Base-by-base conservation (phyloP, 1,140 invertebrate genomes). In the Nephila pilipes region DNA sequence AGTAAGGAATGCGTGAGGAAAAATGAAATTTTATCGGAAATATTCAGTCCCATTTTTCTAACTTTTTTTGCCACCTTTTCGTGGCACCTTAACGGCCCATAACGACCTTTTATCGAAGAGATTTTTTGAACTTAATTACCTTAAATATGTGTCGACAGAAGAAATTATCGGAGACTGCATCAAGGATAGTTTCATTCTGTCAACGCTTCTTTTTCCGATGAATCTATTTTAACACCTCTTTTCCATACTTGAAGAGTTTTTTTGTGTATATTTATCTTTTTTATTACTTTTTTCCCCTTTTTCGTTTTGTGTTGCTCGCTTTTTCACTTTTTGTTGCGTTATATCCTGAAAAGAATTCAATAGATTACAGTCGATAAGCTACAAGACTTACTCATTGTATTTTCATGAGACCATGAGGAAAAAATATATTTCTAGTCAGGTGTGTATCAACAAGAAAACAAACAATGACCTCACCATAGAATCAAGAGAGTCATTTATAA, bases 81-180 rank as follows among this genome's bases (percentile, higher is more conserved):
- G 22, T 90, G 75, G 79, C 55, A 63, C 58, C 90, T 63, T 60
- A 81, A 90, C 32, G 69, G 38, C 22, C 55, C 54, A 80, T 90
- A 90, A 90, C 88, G 88, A 81, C 46, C 85, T 46, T 87, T 87
- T 60, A 87, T 87, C 85, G 55, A 36, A 58, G 55, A 29, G 25
- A 55, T 12, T 80, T 90, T 91, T 81, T 83, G 25, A 36, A 63
- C 90, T 91, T 83, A 91, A 91, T 91, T 91, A 83, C 90, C 36
- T 63, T 91, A 60, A 91, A 85, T 91, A 91, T 60, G 79, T 83
- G 80, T 46, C 79, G 32, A 91, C 79, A 79, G 25, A 63, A 36
- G 69, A 91, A 83, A 91, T 91, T 91, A 91, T 91, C 80, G 90
- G 60, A 63, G 36, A 85, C 90, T 63, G 22, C 80, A 91, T 91